phyloP scores from a whole-genome alignment of 2,888 invertebrate genomes.

The Tricholauxania praeusta region DNA sequence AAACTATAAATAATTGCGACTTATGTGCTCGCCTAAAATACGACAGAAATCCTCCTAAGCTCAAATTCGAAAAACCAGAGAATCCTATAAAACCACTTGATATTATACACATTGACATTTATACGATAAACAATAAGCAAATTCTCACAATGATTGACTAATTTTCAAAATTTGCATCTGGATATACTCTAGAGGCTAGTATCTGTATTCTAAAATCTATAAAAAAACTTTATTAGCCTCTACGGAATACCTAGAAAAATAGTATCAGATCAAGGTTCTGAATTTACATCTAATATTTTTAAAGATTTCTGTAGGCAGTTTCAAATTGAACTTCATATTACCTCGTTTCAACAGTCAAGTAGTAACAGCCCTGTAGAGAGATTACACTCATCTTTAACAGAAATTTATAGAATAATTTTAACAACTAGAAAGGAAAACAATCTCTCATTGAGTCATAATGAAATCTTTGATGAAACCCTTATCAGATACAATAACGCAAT shows the following conservation, averaged over 20 bases:
- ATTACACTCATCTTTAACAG: conserved; percentile 28
- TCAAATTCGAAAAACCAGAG: conserved; percentile 42
- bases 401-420: conserved; percentile 40
- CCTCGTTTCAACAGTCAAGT: conserved; percentile 37
- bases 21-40: conserved; percentile 45
- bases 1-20: conserved; percentile 48
- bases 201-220: conserved; percentile 34
- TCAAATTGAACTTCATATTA: conserved; percentile 30
- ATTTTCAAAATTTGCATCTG: conserved; percentile 28
- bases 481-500: conserved; percentile 26
- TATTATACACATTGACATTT: conserved; percentile 43
- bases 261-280: conserved; percentile 35
- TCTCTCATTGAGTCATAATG: conserved; percentile 34
- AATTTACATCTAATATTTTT: conserved; percentile 40
- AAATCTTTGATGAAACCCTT: conserved; percentile 40
- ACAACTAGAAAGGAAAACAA: conserved; percentile 36
- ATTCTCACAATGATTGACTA: conserved; percentile 39
- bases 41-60: conserved; percentile 43
- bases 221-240: conserved; percentile 32
- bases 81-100: conserved; percentile 42
- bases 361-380: conserved; percentile 34
- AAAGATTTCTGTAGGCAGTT: conserved; percentile 38
- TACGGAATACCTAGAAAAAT: conserved; percentile 40
- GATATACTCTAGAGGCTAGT: conserved; percentile 34
- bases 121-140: conserved; percentile 43